Conservation (phyloP, 2,797 vertebrate species). For the Spinibarbus caldwelli region DNA sequence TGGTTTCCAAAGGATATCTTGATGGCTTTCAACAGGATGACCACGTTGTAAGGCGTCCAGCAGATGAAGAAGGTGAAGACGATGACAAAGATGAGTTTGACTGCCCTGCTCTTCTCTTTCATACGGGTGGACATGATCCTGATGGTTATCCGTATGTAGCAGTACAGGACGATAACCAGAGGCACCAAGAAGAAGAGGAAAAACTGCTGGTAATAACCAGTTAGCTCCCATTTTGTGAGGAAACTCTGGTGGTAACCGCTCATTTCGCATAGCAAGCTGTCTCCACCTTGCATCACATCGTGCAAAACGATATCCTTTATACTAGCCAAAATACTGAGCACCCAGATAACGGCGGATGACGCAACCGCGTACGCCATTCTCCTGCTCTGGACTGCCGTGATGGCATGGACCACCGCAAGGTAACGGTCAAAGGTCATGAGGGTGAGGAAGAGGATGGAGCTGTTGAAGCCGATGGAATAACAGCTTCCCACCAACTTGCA, state of each 20-base stretch:
- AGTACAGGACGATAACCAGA: slow-evolving; percentile 75
- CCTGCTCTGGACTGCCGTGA: slow-evolving; percentile 72
- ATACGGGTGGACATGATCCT: slow-evolving; percentile 76
- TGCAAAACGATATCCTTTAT: slow-evolving; percentile 77
- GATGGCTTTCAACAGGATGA: slow-evolving; percentile 72
- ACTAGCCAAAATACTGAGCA: slow-evolving; percentile 74
- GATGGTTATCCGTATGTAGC: slow-evolving; percentile 76
- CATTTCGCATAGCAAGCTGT: slow-evolving; percentile 71
- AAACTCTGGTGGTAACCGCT: slow-evolving; percentile 55
- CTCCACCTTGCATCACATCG: not conserved
- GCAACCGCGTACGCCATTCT: slow-evolving; percentile 69
- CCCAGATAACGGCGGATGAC: slow-evolving; percentile 71
- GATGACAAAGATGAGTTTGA: slow-evolving; percentile 82
- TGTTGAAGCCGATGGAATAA: slow-evolving; percentile 81
- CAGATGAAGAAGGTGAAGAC: slow-evolving; percentile 78
- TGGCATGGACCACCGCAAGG: slow-evolving; percentile 81
- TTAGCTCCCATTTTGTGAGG: slow-evolving; percentile 70
- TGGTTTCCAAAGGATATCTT: slow-evolving; percentile 46
- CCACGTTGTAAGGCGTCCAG: slow-evolving; percentile 82
- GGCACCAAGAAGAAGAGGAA: slow-evolving; percentile 80
- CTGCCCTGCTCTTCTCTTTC: slow-evolving; percentile 75
- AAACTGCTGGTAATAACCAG: slow-evolving; percentile 79
- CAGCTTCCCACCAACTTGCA: slow-evolving; percentile 80
- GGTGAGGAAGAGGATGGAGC: slow-evolving; percentile 82
- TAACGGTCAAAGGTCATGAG: slow-evolving; percentile 85